A percentile compares a stretch with the other conserved stretches of the same genome.
These are phyloP conservation scores for Marcusenius ussheri DNA, from an alignment of 2,113 vertebrate species.

Conservation along the genomic window DNA sequence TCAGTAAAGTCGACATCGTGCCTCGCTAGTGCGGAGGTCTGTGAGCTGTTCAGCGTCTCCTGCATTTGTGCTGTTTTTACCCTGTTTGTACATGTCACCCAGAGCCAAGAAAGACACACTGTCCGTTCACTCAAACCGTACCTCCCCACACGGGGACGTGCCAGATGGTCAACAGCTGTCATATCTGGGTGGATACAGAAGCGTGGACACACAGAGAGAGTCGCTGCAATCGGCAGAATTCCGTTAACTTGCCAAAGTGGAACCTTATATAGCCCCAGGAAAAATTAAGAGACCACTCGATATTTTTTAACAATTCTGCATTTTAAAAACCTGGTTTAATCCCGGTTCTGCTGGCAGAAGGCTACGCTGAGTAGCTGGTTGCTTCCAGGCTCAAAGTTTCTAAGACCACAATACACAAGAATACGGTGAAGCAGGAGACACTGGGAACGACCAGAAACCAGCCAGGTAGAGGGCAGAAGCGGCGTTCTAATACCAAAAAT, in stretches of 20 bases:
- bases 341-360: too few relatives aligned
- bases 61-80: not conserved
- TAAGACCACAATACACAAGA: too few relatives aligned
- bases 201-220: not conserved
- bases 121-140: not conserved
- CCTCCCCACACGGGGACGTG: not conserved
- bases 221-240: not conserved
- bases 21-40: not conserved
- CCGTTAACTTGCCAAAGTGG: not conserved
- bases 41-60: not conserved
- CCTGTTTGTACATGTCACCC: not conserved
- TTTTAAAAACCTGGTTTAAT: too few relatives aligned
- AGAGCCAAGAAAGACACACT: not conserved
- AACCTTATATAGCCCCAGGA: not conserved
- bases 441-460: too few relatives aligned
- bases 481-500: too few relatives aligned
- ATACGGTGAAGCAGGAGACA: too few relatives aligned
- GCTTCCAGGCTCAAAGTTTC: too few relatives aligned
- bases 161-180: not conserved
- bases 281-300: too few relatives aligned
- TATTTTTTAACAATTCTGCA: too few relatives aligned
- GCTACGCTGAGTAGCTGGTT: too few relatives aligned
- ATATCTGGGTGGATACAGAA: not conserved
- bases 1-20: not conserved
- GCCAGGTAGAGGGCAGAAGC: too few relatives aligned